Evolutionary conservation across 35 echinoderm and acorn worm species (phyloP).

Genomic region (Heliocidaris tuberculata): DNA sequence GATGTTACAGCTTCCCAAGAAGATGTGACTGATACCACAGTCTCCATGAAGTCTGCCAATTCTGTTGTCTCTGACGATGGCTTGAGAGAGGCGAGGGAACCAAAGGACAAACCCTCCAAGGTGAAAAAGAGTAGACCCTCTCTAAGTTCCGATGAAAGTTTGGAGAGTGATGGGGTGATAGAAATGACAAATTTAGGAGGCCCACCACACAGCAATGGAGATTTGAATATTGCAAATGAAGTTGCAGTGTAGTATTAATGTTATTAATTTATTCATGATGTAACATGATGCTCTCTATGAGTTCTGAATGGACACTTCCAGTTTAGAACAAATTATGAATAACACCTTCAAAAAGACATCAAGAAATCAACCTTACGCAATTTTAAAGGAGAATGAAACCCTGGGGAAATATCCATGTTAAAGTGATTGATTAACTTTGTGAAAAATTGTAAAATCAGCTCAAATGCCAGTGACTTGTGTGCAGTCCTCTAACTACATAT

Average conservation of each 20-base stretch:
- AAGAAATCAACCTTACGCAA: too few relatives aligned
- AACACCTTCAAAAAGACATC: too few relatives aligned
- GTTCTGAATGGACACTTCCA: too few relatives aligned
- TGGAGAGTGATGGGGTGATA: background rate
- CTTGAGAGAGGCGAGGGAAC: background rate
- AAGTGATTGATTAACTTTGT: too few relatives aligned
- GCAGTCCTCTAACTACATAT: too few relatives aligned
- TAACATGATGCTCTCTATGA: too few relatives aligned
- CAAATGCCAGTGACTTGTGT: too few relatives aligned
- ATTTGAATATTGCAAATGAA: background rate
- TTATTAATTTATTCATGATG: background rate
- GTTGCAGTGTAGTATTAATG: background rate
- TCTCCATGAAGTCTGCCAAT: conserved; percentile 7
- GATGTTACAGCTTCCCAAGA: background rate
- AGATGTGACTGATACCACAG: background rate
- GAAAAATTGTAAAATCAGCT: too few relatives aligned
- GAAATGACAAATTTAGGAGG: conserved; percentile 12
- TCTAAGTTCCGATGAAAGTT: conserved; percentile 4
- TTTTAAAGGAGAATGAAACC: too few relatives aligned
- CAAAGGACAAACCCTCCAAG: conserved; percentile 34
- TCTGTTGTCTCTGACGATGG: background rate
- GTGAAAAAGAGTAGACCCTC: conserved; percentile 18
- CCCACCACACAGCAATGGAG: background rate
- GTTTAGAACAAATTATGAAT: too few relatives aligned
- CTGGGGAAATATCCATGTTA: too few relatives aligned